A percentile compares a stretch with the other conserved stretches of the same genome.
Conservation (phyloP, 1,140 invertebrate species). For the Hesperophylax magnus region DNA sequence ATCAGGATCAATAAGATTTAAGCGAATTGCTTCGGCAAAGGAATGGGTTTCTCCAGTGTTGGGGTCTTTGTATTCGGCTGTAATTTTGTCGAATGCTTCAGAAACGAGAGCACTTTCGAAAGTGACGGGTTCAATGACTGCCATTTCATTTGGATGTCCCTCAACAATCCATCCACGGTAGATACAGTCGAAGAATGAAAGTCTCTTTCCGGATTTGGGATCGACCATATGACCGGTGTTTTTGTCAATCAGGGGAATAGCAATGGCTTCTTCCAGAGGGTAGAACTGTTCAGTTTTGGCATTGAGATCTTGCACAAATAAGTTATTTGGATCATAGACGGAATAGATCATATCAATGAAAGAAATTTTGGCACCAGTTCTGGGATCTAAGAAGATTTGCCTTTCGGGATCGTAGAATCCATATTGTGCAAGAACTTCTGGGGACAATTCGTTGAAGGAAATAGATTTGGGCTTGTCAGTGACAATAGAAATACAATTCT, state of each 20-base stretch:
- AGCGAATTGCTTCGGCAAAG: constrained; percentile 80
- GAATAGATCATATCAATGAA: constrained; percentile 85
- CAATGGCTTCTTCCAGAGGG: constrained; percentile 81
- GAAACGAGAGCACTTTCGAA: constrained; percentile 78
- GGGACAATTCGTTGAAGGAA: constrained; percentile 73
- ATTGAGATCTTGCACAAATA: constrained; percentile 84
- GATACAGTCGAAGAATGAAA: constrained; percentile 89
- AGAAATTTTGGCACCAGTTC: constrained; percentile 79
- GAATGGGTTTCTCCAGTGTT: constrained; percentile 74
- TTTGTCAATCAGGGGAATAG: constrained; percentile 81
- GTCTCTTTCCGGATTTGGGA: constrained; percentile 82
- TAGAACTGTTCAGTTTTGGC: constrained; percentile 78
- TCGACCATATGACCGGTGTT: constrained; percentile 87
- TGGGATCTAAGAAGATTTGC: constrained; percentile 84
- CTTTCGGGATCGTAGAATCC: constrained; percentile 83
- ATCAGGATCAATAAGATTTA: constrained; percentile 81
- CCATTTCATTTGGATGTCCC: constrained; percentile 66
- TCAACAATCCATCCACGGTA: constrained; percentile 80
- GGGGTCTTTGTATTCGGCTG: constrained; percentile 77
- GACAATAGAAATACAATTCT: constrained; percentile 65
- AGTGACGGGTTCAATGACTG: constrained; percentile 67
- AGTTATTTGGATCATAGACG: constrained; percentile 81
- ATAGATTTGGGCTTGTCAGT: constrained; percentile 63
- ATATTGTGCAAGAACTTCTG: constrained; percentile 77
- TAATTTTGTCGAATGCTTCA: constrained; percentile 75